Base-by-base conservation (phyloP, 1,140 invertebrate genomes). In the Coboldia fuscipes region DNA sequence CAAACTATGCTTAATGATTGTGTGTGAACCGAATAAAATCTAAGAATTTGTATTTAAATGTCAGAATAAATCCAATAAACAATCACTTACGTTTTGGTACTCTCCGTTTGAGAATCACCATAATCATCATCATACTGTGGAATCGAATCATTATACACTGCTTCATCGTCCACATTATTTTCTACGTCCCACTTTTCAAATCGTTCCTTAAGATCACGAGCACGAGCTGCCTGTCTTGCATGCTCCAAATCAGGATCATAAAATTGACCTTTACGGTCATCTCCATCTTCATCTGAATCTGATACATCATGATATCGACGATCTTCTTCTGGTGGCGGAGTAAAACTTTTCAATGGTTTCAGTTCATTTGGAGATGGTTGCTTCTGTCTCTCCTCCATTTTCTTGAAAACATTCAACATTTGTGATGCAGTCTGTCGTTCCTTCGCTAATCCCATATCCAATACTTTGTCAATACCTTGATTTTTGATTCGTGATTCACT, bases 181-280 rank as follows among this genome's bases (percentile, higher is more conserved):
- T 69, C 68, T 27, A 68, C 68, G 43, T 83, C 74, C 82, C 88
- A 88, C 43, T 79, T 72, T 56, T 94, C 89, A 60, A 94, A 94
- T 53, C 85, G 86, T 24, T 75, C 81, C 39, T 77, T 68, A 42
- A 96, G 60, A 42, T 80, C 77, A 50, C 80, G 88, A 16, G 90
- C 88, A 39, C 77, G 65, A 14, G 77, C 78, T 10, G 81, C 66
- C 38, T 70, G 75, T 47, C 77, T 69, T n/a, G 77, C 75, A 64
- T 80, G 58, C 41, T 65, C 67, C 37, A 70, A 51, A 40, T 58
- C 54, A 36, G 60, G 56, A 35, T 68, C 62, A 7, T 59, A 58
- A 9, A 69, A 66, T 34, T 72, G 69, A 5, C 71, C 68, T 10
- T 68, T 65, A 8, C 70, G 54, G 18, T 57, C 50, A 2, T 44